phyloP scores from a whole-genome alignment of 2,113 vertebrate species.

The Spea multiplicata region DNA sequence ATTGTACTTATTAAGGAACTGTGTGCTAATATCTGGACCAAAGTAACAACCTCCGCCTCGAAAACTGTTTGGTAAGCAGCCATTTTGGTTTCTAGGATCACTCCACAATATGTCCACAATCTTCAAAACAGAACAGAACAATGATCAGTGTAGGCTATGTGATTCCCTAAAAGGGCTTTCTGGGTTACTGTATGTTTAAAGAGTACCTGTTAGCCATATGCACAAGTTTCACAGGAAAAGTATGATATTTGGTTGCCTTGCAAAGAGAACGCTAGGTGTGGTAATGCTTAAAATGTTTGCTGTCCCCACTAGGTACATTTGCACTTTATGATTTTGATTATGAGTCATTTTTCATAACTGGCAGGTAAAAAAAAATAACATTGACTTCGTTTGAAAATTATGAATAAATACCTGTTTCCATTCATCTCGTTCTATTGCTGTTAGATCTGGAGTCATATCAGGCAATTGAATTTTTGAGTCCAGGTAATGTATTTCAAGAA shows the following conservation, averaged over 20 bases:
- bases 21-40: constrained; percentile 83
- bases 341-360: too few relatives aligned
- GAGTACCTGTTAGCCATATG: too few relatives aligned
- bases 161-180: not conserved
- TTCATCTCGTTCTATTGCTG: constrained; percentile 73
- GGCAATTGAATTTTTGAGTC: constrained; percentile 59
- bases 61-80: constrained; percentile 82
- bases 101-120: constrained; percentile 91
- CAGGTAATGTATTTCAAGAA: constrained; percentile 64
- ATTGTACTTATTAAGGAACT: constrained; percentile 74
- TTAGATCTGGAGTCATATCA: constrained; percentile 52
- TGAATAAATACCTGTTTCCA: constrained; percentile 82
- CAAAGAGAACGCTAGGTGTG: too few relatives aligned
- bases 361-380: too few relatives aligned
- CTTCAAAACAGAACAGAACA: constrained; percentile 62
- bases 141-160: constrained; percentile 29
- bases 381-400: too few relatives aligned
- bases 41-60: constrained; percentile 95
- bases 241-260: too few relatives aligned
- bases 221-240: too few relatives aligned
- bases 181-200: too few relatives aligned
- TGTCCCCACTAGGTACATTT: too few relatives aligned
- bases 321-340: too few relatives aligned
- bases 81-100: constrained; percentile 81
- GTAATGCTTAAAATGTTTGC: too few relatives aligned